Evolutionary conservation across 2,113 vertebrate species (phyloP).

Genomic region (Heterochromis multidens): DNA sequence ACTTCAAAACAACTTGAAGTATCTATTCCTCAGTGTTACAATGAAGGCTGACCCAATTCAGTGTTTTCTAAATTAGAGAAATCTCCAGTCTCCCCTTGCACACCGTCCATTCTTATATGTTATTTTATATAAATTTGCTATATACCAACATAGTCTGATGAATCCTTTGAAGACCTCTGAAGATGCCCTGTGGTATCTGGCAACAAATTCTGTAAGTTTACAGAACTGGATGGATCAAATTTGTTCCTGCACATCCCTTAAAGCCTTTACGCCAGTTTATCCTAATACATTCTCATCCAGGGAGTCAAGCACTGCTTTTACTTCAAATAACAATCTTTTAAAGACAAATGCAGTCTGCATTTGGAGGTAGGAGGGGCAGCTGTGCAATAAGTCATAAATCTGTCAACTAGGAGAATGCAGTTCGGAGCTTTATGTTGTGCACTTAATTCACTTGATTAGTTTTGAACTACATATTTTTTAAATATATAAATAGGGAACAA

Average conservation of each 20-base stretch:
- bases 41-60: not conserved
- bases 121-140: too few relatives aligned
- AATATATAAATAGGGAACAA: rapidly evolving
- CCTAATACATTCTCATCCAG: not conserved
- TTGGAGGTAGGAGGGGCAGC: not conserved
- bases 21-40: not conserved
- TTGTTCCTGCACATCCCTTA: not conserved
- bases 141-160: too few relatives aligned
- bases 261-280: not conserved
- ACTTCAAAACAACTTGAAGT: not conserved
- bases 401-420: not conserved
- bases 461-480: not conserved
- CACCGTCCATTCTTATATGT: too few relatives aligned
- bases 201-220: too few relatives aligned
- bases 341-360: not conserved
- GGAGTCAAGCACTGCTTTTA: rapidly evolving
- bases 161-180: too few relatives aligned
- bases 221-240: not conserved
- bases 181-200: too few relatives aligned
- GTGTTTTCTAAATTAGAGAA: too few relatives aligned
- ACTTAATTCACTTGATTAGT: not conserved
- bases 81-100: not conserved
- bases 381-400: not conserved
- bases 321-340: not conserved
- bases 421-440: not conserved